Evolutionary conservation across 1,140 invertebrate genomes (phyloP).

Genomic region (Planococcus citri): DNA sequence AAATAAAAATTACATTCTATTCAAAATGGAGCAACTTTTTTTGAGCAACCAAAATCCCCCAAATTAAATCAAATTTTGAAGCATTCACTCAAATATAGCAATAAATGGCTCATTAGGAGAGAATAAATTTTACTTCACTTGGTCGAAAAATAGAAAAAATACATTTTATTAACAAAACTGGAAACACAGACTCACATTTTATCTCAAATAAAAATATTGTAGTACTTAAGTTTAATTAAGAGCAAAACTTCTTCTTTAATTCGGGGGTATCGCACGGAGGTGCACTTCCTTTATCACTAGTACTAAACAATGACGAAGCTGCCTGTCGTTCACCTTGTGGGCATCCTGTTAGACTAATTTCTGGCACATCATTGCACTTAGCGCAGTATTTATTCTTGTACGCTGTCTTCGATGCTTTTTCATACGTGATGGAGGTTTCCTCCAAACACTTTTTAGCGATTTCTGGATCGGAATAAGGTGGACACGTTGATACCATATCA

Average conservation of each 20-base stretch:
- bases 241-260: background rate
- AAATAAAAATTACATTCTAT: too few relatives aligned
- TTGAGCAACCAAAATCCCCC: too few relatives aligned
- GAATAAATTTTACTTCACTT: too few relatives aligned
- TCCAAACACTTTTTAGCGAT: slow-evolving; percentile 32
- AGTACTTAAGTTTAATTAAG: too few relatives aligned
- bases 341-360: slow-evolving; percentile 29
- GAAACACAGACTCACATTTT: too few relatives aligned
- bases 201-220: too few relatives aligned
- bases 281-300: background rate
- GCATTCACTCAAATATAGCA: too few relatives aligned
- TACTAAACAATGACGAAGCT: background rate
- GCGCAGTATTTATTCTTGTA: slow-evolving; percentile 47
- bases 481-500: slow-evolving; percentile 31
- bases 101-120: too few relatives aligned
- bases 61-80: too few relatives aligned
- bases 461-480: slow-evolving; percentile 31
- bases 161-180: too few relatives aligned
- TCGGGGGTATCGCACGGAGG: background rate
- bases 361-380: slow-evolving; percentile 38
- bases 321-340: background rate
- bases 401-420: slow-evolving; percentile 27
- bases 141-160: too few relatives aligned
- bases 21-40: too few relatives aligned
- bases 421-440: slow-evolving; percentile 37